A percentile compares a stretch with the other conserved stretches of the same genome.
phyloP scores from a whole-genome alignment of 2,888 invertebrate genomes.

The Scaptodrosophila latifasciaeformis region DNA sequence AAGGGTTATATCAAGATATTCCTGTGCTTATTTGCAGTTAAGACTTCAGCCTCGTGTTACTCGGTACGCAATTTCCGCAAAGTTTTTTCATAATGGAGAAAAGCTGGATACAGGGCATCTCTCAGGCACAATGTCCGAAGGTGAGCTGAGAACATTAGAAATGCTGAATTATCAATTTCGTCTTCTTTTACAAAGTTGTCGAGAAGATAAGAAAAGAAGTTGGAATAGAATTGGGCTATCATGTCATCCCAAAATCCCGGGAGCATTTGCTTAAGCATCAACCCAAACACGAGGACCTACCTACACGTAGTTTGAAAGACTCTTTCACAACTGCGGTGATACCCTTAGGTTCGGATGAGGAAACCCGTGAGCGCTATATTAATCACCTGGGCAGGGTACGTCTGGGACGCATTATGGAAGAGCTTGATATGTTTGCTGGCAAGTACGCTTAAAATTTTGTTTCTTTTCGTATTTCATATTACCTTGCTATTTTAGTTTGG shows the following conservation, averaged over 20 bases:
- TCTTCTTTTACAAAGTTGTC: constrained; percentile 36
- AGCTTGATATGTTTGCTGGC: constrained; percentile 87
- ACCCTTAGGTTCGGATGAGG: constrained; percentile 78
- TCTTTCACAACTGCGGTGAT: constrained; percentile 81
- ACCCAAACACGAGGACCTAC: constrained; percentile 78
- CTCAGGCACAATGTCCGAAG: constrained; percentile 44
- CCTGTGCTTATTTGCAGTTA: too few species aligned
- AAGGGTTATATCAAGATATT: too few species aligned
- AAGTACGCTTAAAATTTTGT: constrained; percentile 19
- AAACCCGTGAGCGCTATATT: constrained; percentile 80
- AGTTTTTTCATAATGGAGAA: too few species aligned
- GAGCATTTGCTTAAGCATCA: constrained; percentile 77
- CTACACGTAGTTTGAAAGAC: constrained; percentile 79
- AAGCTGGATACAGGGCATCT: constrained; percentile 27
- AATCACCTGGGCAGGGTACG: constrained; percentile 79
- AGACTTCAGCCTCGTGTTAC: too few species aligned
- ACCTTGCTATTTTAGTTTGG: constrained; percentile 80
- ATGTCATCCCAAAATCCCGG: constrained; percentile 75
- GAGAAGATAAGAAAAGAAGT: constrained; percentile 55
- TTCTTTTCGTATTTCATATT: background rate
- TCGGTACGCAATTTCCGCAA: too few species aligned
- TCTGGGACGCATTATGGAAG: constrained; percentile 83
- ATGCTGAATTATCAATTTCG: background rate
- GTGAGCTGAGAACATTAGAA: constrained; percentile 20
- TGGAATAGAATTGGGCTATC: constrained; percentile 72